Base-by-base conservation (phyloP, 2,888 invertebrate species). In the Biston betularia region DNA sequence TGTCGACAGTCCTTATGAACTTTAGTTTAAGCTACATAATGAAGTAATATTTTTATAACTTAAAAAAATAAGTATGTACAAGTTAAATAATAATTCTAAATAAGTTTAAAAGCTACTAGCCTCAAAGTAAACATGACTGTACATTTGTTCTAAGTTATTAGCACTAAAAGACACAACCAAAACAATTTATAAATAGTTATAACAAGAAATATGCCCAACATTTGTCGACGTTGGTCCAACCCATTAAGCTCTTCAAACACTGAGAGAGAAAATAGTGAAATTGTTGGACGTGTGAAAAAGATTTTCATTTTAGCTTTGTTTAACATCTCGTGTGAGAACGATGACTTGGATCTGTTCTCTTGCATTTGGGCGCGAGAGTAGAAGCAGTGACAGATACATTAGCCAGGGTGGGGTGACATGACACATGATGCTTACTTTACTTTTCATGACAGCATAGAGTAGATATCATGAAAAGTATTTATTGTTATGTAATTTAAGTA, bases 231-330 rank as follows among this genome's bases (percentile, higher is more conserved):
- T 33, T 45, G 40, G 50, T 6, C 49, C 46, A 62, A 56, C 52
- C 40, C 44, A 45, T 59, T 65, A 59, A n/a, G 56, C 53, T 68
- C 63, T 42, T 15, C 64, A 71, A 67, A 65, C 52, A 50, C 48
- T 66, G 59, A 67, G 62, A 72, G 70, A 75, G 76, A 81, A 78
- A 81, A 77, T 38, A 78, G 83, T 79, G 84, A 83, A 85, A 84
- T 82, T 81, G 77, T 83, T 70, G 69, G 63, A 83, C 84, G 83
- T 89, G 89, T 85, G 89, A 82, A 88, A 87, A 83, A 77, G 68
- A 68, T 86, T 83, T 85, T 85, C 81, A 77, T 79, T 80, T 79
- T 72, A 77, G 69, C 80, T 79, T 83, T 83, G 78, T 79, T 78
- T 80, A 75, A 76, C 80, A 73, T 72, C 70, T 79, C 9, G 75